Evolutionary conservation across 2,888 invertebrate species (phyloP).

Genomic region (Temnothorax unifasciatus): DNA sequence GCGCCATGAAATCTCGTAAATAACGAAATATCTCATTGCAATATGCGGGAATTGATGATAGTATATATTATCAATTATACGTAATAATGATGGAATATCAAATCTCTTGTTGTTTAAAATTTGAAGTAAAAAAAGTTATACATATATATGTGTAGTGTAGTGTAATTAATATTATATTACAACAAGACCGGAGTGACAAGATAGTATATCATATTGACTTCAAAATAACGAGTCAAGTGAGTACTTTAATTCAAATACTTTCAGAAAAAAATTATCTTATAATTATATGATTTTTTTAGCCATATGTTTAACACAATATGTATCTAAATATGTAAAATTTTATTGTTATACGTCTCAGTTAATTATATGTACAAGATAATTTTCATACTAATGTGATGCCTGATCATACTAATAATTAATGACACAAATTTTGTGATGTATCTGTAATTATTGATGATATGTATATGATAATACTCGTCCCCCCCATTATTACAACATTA

Average conservation of each 20-base stretch:
- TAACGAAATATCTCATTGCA: not conserved
- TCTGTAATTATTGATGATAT: conserved; percentile 23
- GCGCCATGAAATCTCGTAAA: not conserved
- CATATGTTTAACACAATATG: not conserved
- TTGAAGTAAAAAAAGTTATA: not conserved
- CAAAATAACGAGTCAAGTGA: not conserved
- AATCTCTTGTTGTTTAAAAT: conserved; percentile 11
- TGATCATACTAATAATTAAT: conserved; percentile 17
- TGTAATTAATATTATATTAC: not conserved
- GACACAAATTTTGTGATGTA: not conserved
- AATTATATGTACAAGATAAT: conserved; percentile 13
- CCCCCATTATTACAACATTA: conserved; percentile 13
- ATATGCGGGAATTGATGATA: not conserved
- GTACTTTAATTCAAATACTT: not conserved
- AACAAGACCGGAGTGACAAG: not conserved
- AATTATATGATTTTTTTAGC: not conserved
- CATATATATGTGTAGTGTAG: no score
- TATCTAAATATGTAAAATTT: not conserved
- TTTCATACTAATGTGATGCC: conserved; percentile 14
- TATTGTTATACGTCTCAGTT: not conserved
- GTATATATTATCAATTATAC: not conserved
- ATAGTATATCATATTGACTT: not conserved
- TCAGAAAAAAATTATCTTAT: not conserved
- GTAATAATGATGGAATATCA: not conserved
- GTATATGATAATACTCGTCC: conserved; percentile 20